Evolutionary conservation across 2,797 vertebrate species (phyloP).

Genomic region (Brachymystax lenok): DNA sequence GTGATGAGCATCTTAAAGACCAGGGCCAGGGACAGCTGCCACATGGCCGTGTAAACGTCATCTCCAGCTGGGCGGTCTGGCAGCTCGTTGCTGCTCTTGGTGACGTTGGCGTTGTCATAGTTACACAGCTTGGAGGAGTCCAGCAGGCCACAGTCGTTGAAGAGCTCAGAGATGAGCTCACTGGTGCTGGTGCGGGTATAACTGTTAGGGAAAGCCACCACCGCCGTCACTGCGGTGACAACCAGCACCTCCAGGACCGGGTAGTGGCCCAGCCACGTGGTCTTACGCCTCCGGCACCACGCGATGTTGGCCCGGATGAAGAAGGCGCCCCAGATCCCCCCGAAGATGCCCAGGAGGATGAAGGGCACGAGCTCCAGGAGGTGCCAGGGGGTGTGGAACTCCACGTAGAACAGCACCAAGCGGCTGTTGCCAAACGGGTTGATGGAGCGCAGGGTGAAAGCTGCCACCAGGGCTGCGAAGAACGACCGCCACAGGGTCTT

Average conservation of each 20-base stretch:
- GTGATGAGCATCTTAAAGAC: slow-evolving; percentile 86
- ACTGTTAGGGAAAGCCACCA: slow-evolving; percentile 90
- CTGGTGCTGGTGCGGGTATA: slow-evolving; percentile 89
- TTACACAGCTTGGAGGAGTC: slow-evolving; percentile 87
- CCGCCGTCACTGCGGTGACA: slow-evolving; percentile 84
- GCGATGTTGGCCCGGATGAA: slow-evolving; percentile 95
- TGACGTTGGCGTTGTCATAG: slow-evolving; percentile 79
- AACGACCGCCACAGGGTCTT: slow-evolving; percentile 97
- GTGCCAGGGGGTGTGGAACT: slow-evolving; percentile 95
- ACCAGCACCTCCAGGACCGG: slow-evolving; percentile 83
- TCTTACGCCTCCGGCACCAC: slow-evolving; percentile 87
- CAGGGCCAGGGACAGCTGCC: slow-evolving; percentile 84
- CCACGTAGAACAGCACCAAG: slow-evolving; percentile 94
- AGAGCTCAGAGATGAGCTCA: slow-evolving; percentile 86
- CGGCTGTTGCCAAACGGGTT: slow-evolving; percentile 97
- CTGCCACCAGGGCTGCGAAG: slow-evolving; percentile 93
- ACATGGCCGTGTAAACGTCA: slow-evolving; percentile 81
- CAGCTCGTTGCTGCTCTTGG: slow-evolving; percentile 74
- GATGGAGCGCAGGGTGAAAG: slow-evolving; percentile 95
- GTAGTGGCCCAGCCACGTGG: slow-evolving; percentile 87
- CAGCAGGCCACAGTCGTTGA: slow-evolving; percentile 85
- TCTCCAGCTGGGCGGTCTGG: slow-evolving; percentile 78
- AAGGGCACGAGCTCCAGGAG: slow-evolving; percentile 88
- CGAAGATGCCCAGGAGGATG: slow-evolving; percentile 92
- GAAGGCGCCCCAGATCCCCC: slow-evolving; percentile 94